Evolutionary conservation across 1,140 invertebrate species (phyloP), one percentile per base, ranked within the genome.

Genomic region (Phortica variegata): DNA sequence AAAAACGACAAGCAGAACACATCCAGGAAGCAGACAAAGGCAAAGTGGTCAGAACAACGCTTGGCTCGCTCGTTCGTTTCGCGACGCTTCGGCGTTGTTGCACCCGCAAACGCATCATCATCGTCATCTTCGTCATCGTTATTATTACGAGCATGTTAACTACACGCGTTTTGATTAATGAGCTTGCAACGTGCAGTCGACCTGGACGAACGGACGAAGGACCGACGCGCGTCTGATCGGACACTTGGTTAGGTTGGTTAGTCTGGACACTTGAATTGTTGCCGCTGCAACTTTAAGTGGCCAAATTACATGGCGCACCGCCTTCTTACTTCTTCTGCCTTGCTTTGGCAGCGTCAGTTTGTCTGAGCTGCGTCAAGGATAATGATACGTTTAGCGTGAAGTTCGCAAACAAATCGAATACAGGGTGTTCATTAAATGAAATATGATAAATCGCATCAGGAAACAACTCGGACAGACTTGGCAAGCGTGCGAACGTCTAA

Each of bases 211-310:
- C 36, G 13, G 13, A 13, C 6, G 7, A 38, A 15, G 6, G 9
- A 12, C 52, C 37, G 47, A 61, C 56, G 50, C 58, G 63, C 54
- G n/a, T n/a, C n/a, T n/a, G 29, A 31, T 7, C n/a, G 29, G 29
- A 31, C 29, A n/a, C 7, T 13, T 13, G 8, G 32, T 33, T 33
- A 33, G 32, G 32, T 33, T 3, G 3, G 32, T 31, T 31, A 33
- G 2, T 33, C 3, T 3, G 16, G 3, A 33, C 4, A 33, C n/a
- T n/a, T n/a, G n/a, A n/a, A n/a, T n/a, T n/a, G n/a, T 66, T 29
- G 12, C 26, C 12, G 62, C 60, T 60, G 63, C 63, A 68, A 60
- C 63, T 68, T 68, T 68, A 68, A 68, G 65, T 68, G 63, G 49
- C 60, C 48, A 63, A 68, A 68, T 66, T 68, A 68, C 54, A 58